Evolutionary conservation across 2,888 invertebrate genomes (phyloP).

Genomic region (Parnassius glacialis): DNA sequence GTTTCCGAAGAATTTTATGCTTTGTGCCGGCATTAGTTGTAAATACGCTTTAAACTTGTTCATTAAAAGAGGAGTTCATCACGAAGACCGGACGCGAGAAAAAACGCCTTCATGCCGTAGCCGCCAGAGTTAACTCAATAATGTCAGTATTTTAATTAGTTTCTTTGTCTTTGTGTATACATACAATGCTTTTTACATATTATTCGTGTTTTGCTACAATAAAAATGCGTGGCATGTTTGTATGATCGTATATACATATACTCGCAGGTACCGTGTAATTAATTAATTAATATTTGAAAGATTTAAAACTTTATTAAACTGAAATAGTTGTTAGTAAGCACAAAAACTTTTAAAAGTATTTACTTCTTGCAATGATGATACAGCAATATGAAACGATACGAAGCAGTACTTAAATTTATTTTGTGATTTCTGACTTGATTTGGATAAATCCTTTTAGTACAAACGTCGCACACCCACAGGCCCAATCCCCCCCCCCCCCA

Average conservation of each 20-base stretch:
- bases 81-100: conserved; percentile 28
- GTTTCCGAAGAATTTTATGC: conserved; percentile 24
- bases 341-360: too few relatives aligned
- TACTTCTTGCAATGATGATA: too few relatives aligned
- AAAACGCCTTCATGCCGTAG: conserved; percentile 29
- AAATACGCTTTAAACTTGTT: conserved; percentile 33
- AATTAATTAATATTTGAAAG: conserved; percentile 18
- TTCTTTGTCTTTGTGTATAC: conserved; percentile 14
- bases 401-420: too few relatives aligned
- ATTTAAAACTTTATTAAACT: conserved; percentile 18
- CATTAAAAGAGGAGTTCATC: conserved; percentile 29
- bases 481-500: too few relatives aligned
- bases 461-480: too few relatives aligned
- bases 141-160: conserved; percentile 23
- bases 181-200: conserved; percentile 15
- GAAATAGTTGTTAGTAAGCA: conserved; percentile 5
- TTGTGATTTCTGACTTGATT: too few relatives aligned
- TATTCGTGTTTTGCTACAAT: conserved; percentile 19
- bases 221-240: conserved; percentile 22
- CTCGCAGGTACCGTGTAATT: conserved; percentile 1
- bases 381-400: too few relatives aligned
- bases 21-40: conserved; percentile 34
- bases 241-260: not conserved
- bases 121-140: conserved; percentile 20
- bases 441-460: too few relatives aligned